Evolutionary conservation across 2,888 invertebrate species (phyloP).

Genomic region (Diadegma fenestrale): DNA sequence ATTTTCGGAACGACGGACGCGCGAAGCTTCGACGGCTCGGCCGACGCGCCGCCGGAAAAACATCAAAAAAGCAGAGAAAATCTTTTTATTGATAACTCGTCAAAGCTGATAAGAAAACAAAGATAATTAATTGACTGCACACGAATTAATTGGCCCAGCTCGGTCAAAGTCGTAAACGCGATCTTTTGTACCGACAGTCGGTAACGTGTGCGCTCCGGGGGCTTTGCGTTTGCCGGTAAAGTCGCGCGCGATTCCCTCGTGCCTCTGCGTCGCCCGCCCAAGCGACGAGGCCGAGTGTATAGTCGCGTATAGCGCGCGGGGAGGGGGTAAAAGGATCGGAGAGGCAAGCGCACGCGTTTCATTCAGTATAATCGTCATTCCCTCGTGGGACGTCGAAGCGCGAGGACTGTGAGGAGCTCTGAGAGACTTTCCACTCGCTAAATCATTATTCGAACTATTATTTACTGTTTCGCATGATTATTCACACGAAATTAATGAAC

Average conservation of each 20-base stretch:
- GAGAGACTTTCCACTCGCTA: background rate
- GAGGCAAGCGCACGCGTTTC: conserved; percentile 62
- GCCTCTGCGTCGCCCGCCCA: background rate
- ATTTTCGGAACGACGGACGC: background rate
- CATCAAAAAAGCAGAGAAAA: too few species aligned
- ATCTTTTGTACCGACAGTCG: too few species aligned
- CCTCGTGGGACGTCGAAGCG: conserved; percentile 70
- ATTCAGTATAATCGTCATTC: conserved; percentile 72
- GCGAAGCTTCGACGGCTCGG: background rate
- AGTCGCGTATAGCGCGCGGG: background rate
- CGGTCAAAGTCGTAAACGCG: too few species aligned
- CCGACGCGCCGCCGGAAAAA: too few species aligned
- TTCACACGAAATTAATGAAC: background rate
- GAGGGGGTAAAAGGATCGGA: conserved; percentile 40
- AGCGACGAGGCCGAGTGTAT: background rate
- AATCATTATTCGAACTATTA: conserved; percentile 18
- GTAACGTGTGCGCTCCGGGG: background rate
- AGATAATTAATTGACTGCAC: too few species aligned
- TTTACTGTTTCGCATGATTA: background rate
- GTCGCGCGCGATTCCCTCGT: background rate
- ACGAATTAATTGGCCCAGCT: too few species aligned
- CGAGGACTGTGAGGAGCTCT: conserved; percentile 62
- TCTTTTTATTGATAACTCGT: too few species aligned
- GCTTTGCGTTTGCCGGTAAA: background rate
- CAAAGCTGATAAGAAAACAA: too few species aligned